phyloP scores from a whole-genome alignment of 2,888 invertebrate genomes.

The Ashinkailepas kermadecensis region DNA sequence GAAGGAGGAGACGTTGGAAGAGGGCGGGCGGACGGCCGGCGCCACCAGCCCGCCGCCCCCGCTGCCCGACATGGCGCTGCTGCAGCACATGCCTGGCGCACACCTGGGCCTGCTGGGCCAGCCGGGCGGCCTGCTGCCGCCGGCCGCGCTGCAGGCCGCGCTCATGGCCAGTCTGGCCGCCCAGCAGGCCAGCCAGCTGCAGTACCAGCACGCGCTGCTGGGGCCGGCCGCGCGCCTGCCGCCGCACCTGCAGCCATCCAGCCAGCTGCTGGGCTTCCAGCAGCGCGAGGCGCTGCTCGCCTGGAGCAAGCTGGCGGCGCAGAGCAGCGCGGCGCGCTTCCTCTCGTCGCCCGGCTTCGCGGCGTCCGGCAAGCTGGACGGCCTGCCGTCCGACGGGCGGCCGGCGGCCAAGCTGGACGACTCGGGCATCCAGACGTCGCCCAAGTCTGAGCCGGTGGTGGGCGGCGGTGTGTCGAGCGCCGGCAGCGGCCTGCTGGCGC shows the following conservation, averaged over 20 bases:
- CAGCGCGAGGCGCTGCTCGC: constrained; percentile 21
- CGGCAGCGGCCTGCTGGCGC: neutral
- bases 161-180: constrained; percentile 23
- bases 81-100: constrained; percentile 4
- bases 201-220: constrained; percentile 22
- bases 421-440: constrained; percentile 22
- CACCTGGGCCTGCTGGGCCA: constrained; percentile 23
- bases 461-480: neutral
- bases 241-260: neutral
- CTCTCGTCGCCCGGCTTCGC: neutral
- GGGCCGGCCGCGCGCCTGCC: neutral
- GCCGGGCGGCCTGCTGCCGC: constrained; percentile 18
- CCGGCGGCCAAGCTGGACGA: constrained; percentile 19
- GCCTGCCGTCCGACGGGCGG: neutral
- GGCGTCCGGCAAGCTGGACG: constrained; percentile 20
- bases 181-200: constrained; percentile 23
- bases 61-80: constrained; percentile 3
- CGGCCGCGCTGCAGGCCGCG: constrained; percentile 9
- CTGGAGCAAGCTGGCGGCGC: constrained; percentile 22
- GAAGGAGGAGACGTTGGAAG: constrained; percentile 11
- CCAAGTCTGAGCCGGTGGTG: neutral
- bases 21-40: neutral
- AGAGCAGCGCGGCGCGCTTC: neutral
- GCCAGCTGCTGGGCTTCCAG: constrained; percentile 18
- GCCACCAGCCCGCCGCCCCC: neutral